A percentile compares a stretch with the other conserved stretches of the same genome.
These are phyloP conservation scores for Folsomia candida DNA, from an alignment of 2,888 invertebrate species.

Conservation along the genomic window DNA sequence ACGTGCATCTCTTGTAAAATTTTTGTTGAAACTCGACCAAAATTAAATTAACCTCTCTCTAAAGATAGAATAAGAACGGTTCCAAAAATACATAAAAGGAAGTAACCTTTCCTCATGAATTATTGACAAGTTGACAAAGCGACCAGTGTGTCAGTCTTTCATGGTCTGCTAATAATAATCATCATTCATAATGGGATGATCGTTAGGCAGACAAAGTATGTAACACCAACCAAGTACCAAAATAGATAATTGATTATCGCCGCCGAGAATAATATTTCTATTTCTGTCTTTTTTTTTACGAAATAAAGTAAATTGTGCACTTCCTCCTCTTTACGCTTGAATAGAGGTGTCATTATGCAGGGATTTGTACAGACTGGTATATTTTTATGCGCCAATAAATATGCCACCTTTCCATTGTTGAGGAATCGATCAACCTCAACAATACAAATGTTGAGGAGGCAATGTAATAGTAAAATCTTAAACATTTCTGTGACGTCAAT, in stretches of 20 bases:
- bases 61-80: not conserved
- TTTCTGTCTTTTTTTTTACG: not conserved
- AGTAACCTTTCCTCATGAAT: not conserved
- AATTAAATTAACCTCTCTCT: not conserved
- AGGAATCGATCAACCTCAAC: not conserved
- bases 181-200: not conserved
- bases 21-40: not conserved
- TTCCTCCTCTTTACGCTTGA: not conserved
- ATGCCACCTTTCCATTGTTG: too few species aligned
- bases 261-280: not conserved
- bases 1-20: too few species aligned
- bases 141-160: not conserved
- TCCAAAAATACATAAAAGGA: not conserved
- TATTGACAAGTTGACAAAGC: not conserved
- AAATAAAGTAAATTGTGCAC: not conserved
- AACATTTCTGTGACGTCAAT: not conserved
- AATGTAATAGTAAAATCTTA: not conserved
- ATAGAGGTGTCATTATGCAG: too few species aligned
- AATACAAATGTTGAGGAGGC: not conserved
- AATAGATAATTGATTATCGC: not conserved
- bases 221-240: too few species aligned
- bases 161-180: not conserved
- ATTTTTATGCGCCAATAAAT: not conserved
- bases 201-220: too few species aligned
- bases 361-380: not conserved